A percentile compares a stretch with the other conserved stretches of the same genome.
Conservation (phyloP, 1,140 invertebrate genomes). For the Zaprionus nigranus region DNA sequence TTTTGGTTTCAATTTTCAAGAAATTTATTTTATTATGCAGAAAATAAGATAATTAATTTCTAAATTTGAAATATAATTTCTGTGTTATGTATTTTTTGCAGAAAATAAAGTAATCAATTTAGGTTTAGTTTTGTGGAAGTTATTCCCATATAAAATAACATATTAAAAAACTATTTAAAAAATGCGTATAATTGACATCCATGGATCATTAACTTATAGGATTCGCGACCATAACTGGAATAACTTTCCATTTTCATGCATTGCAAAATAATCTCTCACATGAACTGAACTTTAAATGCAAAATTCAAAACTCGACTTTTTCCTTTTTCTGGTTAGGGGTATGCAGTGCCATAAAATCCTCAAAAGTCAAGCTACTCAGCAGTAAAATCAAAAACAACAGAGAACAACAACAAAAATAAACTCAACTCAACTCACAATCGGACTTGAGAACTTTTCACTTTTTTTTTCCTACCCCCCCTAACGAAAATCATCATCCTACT, state of each 20-base stretch:
- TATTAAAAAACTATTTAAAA: no score
- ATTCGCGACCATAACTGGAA: background rate
- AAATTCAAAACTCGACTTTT: background rate
- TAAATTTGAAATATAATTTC: no score
- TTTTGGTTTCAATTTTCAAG: no score
- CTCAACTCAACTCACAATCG: constrained; percentile 25
- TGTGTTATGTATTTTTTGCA: background rate
- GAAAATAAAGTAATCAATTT: no score
- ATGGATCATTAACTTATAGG: background rate
- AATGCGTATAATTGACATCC: no score
- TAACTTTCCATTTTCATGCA: background rate
- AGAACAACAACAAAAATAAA: background rate
- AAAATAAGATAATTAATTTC: no score
- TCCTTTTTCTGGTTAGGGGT: background rate
- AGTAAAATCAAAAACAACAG: constrained; percentile 11
- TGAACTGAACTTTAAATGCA: constrained; percentile 5
- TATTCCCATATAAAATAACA: no score
- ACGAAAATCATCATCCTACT: constrained; percentile 10
- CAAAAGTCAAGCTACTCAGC: constrained; percentile 39
- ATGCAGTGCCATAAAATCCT: constrained; percentile 24
- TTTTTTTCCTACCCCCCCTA: constrained; percentile 32
- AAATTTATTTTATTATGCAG: no score
- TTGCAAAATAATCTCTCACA: background rate
- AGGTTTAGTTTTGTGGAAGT: no score
- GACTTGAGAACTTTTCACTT: constrained; percentile 52